A percentile compares a stretch with the other conserved stretches of the same genome.
These are phyloP conservation scores for Scaptomyza hsui DNA, from an alignment of 1,140 invertebrate species.

Conservation along the genomic window DNA sequence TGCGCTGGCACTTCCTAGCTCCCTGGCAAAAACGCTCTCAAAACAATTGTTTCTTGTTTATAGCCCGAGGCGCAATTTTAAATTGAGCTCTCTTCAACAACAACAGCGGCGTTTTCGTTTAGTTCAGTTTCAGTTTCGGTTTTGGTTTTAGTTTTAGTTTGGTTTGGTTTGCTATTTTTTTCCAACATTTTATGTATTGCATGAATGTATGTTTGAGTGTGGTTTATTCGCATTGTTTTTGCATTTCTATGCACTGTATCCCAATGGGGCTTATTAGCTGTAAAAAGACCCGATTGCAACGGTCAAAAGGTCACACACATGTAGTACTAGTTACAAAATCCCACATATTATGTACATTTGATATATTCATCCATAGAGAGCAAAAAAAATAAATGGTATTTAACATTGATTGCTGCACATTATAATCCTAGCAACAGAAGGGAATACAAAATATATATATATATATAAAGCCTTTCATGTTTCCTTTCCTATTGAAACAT, in stretches of 20 bases:
- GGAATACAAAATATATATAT: too few relatives aligned
- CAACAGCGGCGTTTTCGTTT: conserved; percentile 38
- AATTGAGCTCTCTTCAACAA: conserved; percentile 43
- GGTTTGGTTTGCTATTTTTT: conserved; percentile 2
- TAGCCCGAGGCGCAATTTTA: conserved; percentile 66
- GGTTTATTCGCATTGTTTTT: conserved; percentile 22
- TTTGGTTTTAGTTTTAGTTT: neutral
- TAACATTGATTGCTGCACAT: too few relatives aligned
- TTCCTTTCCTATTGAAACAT: too few relatives aligned
- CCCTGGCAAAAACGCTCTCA: conserved; percentile 49
- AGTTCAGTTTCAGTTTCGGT: conserved; percentile 29
- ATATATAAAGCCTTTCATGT: too few relatives aligned
- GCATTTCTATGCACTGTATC: conserved; percentile 22
- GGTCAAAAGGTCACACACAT: conserved; percentile 25
- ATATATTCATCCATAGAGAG: too few relatives aligned
- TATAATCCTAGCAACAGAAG: too few relatives aligned
- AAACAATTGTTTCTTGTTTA: conserved; percentile 76
- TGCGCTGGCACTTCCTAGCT: conserved; percentile 14
- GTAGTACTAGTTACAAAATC: conserved; percentile 10
- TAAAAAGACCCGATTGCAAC: conserved; percentile 10
- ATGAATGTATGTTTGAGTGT: conserved; percentile 3
- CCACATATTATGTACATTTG: too few relatives aligned
- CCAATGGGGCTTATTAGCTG: conserved; percentile 38
- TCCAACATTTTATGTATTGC: neutral
- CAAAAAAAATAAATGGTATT: too few relatives aligned